A percentile compares a stretch with the other conserved stretches of the same genome.
Evolutionary conservation across 2,888 invertebrate species (phyloP).

Genomic region (Megastigmus dorsalis): DNA sequence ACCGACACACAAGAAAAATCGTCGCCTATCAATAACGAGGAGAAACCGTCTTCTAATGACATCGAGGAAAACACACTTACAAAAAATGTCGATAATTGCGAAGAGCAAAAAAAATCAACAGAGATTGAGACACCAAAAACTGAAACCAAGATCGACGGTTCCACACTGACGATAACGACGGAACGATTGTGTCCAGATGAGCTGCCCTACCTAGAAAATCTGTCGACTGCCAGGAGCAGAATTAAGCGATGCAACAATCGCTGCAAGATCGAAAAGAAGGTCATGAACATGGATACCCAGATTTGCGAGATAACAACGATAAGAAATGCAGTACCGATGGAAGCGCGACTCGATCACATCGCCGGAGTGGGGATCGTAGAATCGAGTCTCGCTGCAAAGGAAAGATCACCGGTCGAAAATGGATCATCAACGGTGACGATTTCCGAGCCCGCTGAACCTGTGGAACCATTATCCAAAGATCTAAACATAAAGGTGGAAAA

Average conservation of each 20-base stretch:
- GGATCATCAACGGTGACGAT: constrained; percentile 61
- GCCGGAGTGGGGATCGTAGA: constrained; percentile 69
- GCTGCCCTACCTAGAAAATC: constrained; percentile 51
- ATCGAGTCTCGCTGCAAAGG: constrained; percentile 44
- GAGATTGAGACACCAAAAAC: not conserved
- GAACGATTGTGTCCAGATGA: constrained; percentile 52
- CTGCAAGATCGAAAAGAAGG: constrained; percentile 62
- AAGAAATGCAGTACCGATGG: constrained; percentile 62
- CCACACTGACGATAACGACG: constrained; percentile 57
- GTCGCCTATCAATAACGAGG: too few relatives aligned
- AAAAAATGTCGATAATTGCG: too few relatives aligned
- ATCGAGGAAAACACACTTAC: constrained; percentile 40
- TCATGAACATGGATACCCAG: constrained; percentile 57
- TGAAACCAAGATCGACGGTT: constrained; percentile 55
- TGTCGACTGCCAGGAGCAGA: constrained; percentile 56
- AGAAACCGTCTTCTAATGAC: not conserved
- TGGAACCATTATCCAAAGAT: constrained; percentile 59
- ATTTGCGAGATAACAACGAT: constrained; percentile 67
- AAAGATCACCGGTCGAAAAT: constrained; percentile 16
- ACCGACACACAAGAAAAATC: not conserved
- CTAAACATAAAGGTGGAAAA: constrained; percentile 59
- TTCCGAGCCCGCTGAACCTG: constrained; percentile 64
- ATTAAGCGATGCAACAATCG: constrained; percentile 48
- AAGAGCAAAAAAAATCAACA: not conserved
- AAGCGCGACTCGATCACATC: constrained; percentile 66